A percentile compares a stretch with the other conserved stretches of the same genome.
Evolutionary conservation across 2,888 invertebrate species (phyloP).

Genomic region (Hirtodrosophila confusa): DNA sequence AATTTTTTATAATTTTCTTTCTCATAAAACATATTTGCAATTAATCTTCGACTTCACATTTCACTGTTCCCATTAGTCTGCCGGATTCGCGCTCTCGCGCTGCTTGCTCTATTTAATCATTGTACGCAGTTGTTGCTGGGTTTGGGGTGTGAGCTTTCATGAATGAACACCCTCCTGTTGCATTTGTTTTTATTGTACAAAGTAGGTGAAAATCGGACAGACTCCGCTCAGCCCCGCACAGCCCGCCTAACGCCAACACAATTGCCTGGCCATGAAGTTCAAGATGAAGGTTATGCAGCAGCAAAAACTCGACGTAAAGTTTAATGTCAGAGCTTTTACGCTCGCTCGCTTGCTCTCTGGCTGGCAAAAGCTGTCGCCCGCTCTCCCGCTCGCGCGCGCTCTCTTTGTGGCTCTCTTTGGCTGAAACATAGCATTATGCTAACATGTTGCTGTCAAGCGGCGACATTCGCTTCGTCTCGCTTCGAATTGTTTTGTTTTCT

Average conservation of each 20-base stretch:
- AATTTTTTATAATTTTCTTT: slow-evolving; percentile 13
- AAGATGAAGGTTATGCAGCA: slow-evolving; percentile 73
- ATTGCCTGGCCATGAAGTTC: slow-evolving; percentile 67
- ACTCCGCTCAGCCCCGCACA: not conserved
- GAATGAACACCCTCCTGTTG: slow-evolving; percentile 80
- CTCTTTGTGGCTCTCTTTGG: not conserved
- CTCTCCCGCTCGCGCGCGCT: slow-evolving; percentile 1
- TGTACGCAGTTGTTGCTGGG: slow-evolving; percentile 15
- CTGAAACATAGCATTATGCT: slow-evolving; percentile 38
- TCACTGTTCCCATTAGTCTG: slow-evolving; percentile 10
- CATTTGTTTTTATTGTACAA: slow-evolving; percentile 75
- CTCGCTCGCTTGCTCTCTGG: slow-evolving; percentile 17
- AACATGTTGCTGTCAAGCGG: slow-evolving; percentile 62
- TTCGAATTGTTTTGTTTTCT: slow-evolving; percentile 61
- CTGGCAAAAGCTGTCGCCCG: slow-evolving; percentile 6
- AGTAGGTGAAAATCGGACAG: slow-evolving; percentile 31
- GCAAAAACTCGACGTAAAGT: slow-evolving; percentile 49
- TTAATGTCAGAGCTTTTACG: slow-evolving; percentile 41
- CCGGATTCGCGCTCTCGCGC: not conserved
- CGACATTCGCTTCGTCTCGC: slow-evolving; percentile 35
- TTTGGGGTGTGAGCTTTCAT: slow-evolving; percentile 58
- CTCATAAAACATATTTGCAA: slow-evolving; percentile 8
- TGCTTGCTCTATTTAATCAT: not conserved
- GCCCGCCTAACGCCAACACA: not conserved
- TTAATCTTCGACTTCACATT: slow-evolving; percentile 18